phyloP scores from a whole-genome alignment of 2,888 invertebrate genomes.

The Galeopsomyia nigrocyanea region DNA sequence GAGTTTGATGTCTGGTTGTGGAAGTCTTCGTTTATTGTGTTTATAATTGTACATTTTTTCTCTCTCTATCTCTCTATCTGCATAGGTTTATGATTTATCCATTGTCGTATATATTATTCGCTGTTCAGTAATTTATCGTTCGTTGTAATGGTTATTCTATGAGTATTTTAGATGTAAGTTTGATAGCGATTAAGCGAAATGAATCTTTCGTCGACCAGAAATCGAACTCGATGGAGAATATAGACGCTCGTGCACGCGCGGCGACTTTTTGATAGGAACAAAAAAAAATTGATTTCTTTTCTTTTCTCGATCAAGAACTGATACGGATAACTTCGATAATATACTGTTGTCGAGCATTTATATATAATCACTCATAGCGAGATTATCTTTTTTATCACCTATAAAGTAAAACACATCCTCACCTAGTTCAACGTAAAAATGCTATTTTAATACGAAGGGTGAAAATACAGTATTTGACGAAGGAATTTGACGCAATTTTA shows the following conservation, averaged over 20 bases:
- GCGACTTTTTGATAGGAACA: constrained; percentile 18
- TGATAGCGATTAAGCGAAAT: neutral
- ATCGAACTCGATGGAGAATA: constrained; percentile 14
- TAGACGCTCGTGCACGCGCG: constrained; percentile 8
- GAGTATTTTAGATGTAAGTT: constrained; percentile 8
- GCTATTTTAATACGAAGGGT: too few species aligned
- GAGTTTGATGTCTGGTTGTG: too few species aligned
- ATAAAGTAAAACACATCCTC: too few species aligned
- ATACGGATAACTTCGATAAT: constrained; percentile 26
- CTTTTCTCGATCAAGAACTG: constrained; percentile 37
- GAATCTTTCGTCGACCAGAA: constrained; percentile 23
- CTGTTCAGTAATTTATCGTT: constrained; percentile 17
- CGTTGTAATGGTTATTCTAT: constrained; percentile 17
- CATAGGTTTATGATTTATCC: constrained; percentile 8
- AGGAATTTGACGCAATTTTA: too few species aligned
- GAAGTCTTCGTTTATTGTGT: too few species aligned
- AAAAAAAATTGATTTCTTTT: constrained; percentile 23
- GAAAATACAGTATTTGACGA: too few species aligned
- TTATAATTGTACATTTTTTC: constrained; percentile 19
- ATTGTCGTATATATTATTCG: constrained; percentile 9
- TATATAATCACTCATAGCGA: too few species aligned
- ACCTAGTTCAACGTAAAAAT: too few species aligned
- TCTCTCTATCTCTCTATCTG: neutral
- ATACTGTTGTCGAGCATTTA: too few species aligned
- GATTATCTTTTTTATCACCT: too few species aligned